Percentiles rank a stretch among this genome's conserved stretches.
These are phyloP conservation scores for Coptodon rendalli DNA, from an alignment of 2,113 vertebrate genomes.

Conservation along the genomic window DNA sequence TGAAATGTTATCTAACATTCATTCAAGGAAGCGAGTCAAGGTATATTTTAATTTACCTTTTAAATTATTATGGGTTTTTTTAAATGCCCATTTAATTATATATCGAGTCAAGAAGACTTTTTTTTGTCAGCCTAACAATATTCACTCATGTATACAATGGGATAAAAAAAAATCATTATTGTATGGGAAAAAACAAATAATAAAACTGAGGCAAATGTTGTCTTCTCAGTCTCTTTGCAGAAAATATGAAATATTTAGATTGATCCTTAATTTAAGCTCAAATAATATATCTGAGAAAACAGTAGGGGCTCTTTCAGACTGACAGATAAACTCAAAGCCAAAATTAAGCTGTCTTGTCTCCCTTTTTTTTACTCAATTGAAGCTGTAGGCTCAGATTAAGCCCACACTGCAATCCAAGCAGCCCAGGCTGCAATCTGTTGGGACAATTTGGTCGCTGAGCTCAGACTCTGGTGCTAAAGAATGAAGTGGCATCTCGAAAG, in stretches of 20 bases:
- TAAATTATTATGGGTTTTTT: neutral
- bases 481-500: neutral
- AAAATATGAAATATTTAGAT: neutral
- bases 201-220: neutral
- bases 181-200: neutral
- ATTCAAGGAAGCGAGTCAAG: neutral
- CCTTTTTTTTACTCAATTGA: slow-evolving; percentile 36
- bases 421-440: slow-evolving; percentile 48
- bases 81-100: neutral
- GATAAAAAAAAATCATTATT: neutral
- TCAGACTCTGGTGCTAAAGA: slow-evolving; percentile 2
- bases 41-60: neutral
- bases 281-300: neutral
- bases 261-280: neutral
- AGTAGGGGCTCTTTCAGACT: neutral
- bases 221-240: neutral
- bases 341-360: slow-evolving; percentile 45
- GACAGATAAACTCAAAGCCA: slow-evolving; percentile 25
- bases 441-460: slow-evolving; percentile 43
- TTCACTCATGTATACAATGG: neutral
- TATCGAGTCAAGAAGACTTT: neutral
- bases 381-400: slow-evolving; percentile 50
- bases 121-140: neutral
- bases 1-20: neutral
- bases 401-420: slow-evolving; percentile 25